phyloP scores from a whole-genome alignment of 2,888 invertebrate species.

The Rhimphoctona megacephalus region DNA sequence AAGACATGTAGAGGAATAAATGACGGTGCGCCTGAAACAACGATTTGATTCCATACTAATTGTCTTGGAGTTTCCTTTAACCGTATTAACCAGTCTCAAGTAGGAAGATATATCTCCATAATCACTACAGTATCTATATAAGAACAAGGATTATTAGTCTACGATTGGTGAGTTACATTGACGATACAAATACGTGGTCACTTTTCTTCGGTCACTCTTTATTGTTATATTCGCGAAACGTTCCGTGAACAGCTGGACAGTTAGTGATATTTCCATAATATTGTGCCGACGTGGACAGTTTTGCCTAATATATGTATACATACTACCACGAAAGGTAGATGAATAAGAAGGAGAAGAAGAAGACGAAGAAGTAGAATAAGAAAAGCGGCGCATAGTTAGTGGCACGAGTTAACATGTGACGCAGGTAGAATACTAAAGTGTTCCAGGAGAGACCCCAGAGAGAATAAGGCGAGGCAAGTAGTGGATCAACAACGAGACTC shows the following conservation, averaged over 20 bases:
- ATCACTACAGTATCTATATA: constrained; percentile 18
- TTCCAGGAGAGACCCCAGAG: constrained; percentile 58
- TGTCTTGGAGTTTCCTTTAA: neutral
- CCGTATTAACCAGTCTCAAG: neutral
- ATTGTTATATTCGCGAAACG: constrained; percentile 66
- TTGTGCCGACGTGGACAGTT: constrained; percentile 55
- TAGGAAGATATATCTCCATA: constrained; percentile 14
- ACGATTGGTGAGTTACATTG: constrained; percentile 70
- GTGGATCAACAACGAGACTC: constrained; percentile 66
- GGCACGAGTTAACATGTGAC: constrained; percentile 82
- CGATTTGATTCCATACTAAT: neutral
- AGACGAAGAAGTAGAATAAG: constrained; percentile 61
- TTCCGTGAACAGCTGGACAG: constrained; percentile 40
- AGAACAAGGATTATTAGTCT: constrained; percentile 74
- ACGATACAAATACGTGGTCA: constrained; percentile 76
- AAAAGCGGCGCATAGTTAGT: constrained; percentile 79
- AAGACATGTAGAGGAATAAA: neutral
- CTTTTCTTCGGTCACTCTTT: constrained; percentile 69
- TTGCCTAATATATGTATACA: constrained; percentile 21
- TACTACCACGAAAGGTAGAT: constrained; percentile 45
- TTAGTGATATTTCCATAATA: constrained; percentile 67
- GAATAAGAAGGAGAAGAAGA: constrained; percentile 30
- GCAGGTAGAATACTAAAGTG: constrained; percentile 81
- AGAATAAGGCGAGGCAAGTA: constrained; percentile 62
- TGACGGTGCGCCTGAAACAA: neutral